phyloP scores from a whole-genome alignment of 2,888 invertebrate species.

The Xestia xanthographa region DNA sequence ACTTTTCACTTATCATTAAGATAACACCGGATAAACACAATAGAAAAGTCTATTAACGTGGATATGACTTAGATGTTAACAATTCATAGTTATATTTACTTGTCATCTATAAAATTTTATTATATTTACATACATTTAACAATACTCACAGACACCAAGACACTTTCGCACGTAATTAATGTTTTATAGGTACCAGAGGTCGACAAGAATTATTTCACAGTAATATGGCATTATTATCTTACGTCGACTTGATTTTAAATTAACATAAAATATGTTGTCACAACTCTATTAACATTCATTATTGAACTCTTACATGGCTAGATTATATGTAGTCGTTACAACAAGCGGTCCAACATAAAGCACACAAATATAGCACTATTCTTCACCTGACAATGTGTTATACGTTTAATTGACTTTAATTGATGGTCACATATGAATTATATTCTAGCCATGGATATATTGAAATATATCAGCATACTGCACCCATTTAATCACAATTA shows the following conservation, averaged over 20 bases:
- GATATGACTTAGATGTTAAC: conserved; percentile 89
- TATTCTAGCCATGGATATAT: conserved; percentile 56
- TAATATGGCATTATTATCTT: conserved; percentile 69
- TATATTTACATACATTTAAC: conserved; percentile 74
- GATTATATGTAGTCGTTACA: conserved; percentile 37
- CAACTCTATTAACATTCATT: conserved; percentile 48
- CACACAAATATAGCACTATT: conserved; percentile 41
- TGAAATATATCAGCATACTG: conserved; percentile 46
- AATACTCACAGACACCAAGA: conserved; percentile 70
- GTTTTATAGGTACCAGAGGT: conserved; percentile 49
- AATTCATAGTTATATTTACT: conserved; percentile 77
- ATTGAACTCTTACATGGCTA: conserved; percentile 62
- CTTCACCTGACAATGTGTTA: conserved; percentile 25
- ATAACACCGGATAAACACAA: conserved; percentile 89
- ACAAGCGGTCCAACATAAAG: conserved; percentile 38
- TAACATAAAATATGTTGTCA: conserved; percentile 48
- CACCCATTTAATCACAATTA: conserved; percentile 49
- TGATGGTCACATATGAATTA: conserved; percentile 55
- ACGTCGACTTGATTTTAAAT: conserved; percentile 58
- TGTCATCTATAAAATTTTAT: conserved; percentile 70
- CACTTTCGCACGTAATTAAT: conserved; percentile 61
- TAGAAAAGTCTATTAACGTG: conserved; percentile 84
- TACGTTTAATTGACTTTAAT: conserved; percentile 63
- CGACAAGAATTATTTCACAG: conserved; percentile 63
- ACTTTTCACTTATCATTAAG: conserved; percentile 88